Evolutionary conservation across 2,113 vertebrate genomes (phyloP).

Genomic region (Pitta sordida): DNA sequence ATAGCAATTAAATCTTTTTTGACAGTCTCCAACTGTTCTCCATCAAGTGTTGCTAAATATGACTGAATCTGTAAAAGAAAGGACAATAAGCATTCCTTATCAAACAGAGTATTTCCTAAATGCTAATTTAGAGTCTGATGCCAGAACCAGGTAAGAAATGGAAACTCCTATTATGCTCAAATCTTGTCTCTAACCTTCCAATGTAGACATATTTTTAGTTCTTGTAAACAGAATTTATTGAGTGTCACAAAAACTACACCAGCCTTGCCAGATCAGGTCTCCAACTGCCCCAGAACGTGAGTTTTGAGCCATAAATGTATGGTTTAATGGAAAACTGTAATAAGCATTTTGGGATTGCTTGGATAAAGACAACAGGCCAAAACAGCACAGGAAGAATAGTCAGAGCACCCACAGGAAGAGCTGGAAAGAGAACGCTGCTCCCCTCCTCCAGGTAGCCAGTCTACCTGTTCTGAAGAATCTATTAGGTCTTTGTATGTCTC

Average conservation of each 20-base stretch:
- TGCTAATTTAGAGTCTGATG: neutral
- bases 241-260: neutral
- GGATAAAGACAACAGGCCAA: neutral
- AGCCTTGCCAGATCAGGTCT: neutral
- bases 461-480: neutral
- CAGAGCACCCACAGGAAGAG: neutral
- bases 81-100: neutral
- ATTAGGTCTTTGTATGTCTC: neutral
- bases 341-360: neutral
- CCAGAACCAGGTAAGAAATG: neutral
- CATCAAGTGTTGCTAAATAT: conserved; percentile 80
- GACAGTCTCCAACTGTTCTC: conserved; percentile 80
- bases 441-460: neutral
- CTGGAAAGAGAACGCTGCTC: neutral
- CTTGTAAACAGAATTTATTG: neutral
- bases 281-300: neutral
- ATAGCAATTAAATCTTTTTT: conserved; percentile 90
- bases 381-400: neutral
- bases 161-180: neutral
- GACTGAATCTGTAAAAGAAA: conserved; percentile 83
- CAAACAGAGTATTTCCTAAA: neutral
- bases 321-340: neutral
- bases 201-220: neutral
- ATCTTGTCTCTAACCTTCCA: neutral
- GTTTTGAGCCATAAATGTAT: neutral